Evolutionary conservation across 1,140 invertebrate genomes (phyloP), one percentile per base, ranked within the genome.

Genomic region (Drosophila kurseongensis): DNA sequence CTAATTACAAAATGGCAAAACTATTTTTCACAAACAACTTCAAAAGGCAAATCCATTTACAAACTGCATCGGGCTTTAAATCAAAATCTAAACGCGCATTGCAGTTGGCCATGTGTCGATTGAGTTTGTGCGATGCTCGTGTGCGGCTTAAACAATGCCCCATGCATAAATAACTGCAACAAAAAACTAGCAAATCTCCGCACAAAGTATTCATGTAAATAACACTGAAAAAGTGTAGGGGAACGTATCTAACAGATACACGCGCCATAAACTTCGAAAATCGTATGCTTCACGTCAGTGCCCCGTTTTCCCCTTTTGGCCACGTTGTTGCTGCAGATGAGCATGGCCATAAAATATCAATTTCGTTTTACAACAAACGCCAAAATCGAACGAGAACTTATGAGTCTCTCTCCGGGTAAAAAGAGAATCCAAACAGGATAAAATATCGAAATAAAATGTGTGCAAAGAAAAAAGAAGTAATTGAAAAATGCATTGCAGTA

Each of bases 331-430:
- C 60, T 78, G 81, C 71, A 89, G 84, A 89, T 89, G 84, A 88
- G 85, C 73, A 78, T 63, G 75, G 84, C 77, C 84, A 88, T 89
- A 88, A 88, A 88, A 88, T 89, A 88, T 88, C 84, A 88, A 89
- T 88, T 88, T 88, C 77, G 80, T 78, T 82, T 88, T 89, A 88
- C 79, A 88, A 83, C 76, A 83, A 88, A 88, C 84, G 75, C 84
- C 83, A 89, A 88, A 88, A 89, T 83, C 83, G 79, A 88, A 88
- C 72, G 76, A 50, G 80, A 89, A 89, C 83, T 88, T 89, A 88
- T 88, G 79, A 85, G 83, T 75, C 71, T 56, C 71, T 41, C 45
- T 42, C 12, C 18, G 35, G 38, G 27, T 58, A 45, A 54, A 48
- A 69, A 40, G 45, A 74, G 47, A 54, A 65, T 36, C 29, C 42